These are phyloP conservation scores for Lates calcarifer DNA, from an alignment of 2,113 vertebrate species.

Conservation along the genomic window DNA sequence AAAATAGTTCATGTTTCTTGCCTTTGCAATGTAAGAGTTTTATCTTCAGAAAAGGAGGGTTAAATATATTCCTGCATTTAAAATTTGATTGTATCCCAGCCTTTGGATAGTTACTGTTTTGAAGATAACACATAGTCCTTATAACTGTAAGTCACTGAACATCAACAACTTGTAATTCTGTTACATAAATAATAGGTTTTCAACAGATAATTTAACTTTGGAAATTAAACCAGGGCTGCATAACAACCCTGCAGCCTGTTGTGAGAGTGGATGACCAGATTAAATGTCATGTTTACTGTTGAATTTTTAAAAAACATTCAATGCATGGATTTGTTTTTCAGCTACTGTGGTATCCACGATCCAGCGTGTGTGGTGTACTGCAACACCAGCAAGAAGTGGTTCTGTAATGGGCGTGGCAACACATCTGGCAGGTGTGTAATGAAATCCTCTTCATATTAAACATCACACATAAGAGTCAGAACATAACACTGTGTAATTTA, in stretches of 20 bases:
- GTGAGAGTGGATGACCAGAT: no score
- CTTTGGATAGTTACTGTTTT: neutral
- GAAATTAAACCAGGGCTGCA: no score
- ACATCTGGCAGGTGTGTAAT: slow-evolving; percentile 94
- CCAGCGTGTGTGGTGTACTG: slow-evolving; percentile 99
- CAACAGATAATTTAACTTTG: no score
- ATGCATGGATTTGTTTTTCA: no score
- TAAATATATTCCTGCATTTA: neutral
- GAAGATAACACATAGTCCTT: no score
- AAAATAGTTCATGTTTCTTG: neutral
- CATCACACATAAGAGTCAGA: neutral
- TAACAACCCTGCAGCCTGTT: no score
- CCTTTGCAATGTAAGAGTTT: neutral
- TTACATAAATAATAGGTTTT: no score
- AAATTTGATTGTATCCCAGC: neutral
- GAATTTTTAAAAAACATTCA: no score
- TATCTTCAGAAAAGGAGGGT: neutral
- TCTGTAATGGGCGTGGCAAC: slow-evolving; percentile 98
- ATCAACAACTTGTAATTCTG: no score
- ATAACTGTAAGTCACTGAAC: no score
- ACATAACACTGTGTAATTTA: slow-evolving; percentile 9
- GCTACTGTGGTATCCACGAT: slow-evolving; percentile 98
- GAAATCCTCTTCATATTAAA: neutral
- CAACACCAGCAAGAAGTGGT: slow-evolving; percentile 99
- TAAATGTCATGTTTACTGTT: no score